Evolutionary conservation across 2,888 invertebrate genomes (phyloP), one percentile per base, ranked within the genome.

Genomic region (Dolomedes plantarius): DNA sequence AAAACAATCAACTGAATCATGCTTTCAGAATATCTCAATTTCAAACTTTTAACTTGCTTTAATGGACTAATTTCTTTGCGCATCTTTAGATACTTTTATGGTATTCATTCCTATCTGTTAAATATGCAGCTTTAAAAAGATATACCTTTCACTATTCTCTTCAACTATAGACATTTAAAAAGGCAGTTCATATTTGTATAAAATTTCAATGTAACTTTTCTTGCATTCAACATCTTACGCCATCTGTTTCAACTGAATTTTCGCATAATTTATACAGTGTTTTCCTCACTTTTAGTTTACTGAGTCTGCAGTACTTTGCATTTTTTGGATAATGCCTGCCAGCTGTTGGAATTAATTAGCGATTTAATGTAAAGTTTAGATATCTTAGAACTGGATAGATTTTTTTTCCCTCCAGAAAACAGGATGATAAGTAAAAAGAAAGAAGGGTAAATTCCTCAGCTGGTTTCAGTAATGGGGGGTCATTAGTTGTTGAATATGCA

Each of bases 321-420:
- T 69, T 27, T 41, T 28, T 56, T 41, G 41, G 69, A 69, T 69
- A 27, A 69, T 28, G 69, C 16, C 19, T 23, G 11, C 29, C 39
- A 69, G 69, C 27, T 69, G 69, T 19, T 27, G 36, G 71, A 71
- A 69, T 77, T 77, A 50, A 76, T 69, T 50, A 69, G 19, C 50
- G 56, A 77, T 71, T 64, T 78, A 71, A 78, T 78, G 71, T 29
- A 39, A 69, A 71, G 64, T 75, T 64, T 28, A 46, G 28, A 28
- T 19, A 16, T 56, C 27, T 23, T 7, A 56, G 23, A 56, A 3
- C 19, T 19, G 23, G 3, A 56, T 56, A 23, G 46, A 46, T 46
- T 56, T 23, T 23, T 16, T 23, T 23, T 23, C 23, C 11, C 11
- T 23, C 23, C 19, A 2, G 46, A 46, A 46, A 46, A 13, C n/a